Conservation (phyloP, 2,113 vertebrate species). For the Noturus placidus region DNA sequence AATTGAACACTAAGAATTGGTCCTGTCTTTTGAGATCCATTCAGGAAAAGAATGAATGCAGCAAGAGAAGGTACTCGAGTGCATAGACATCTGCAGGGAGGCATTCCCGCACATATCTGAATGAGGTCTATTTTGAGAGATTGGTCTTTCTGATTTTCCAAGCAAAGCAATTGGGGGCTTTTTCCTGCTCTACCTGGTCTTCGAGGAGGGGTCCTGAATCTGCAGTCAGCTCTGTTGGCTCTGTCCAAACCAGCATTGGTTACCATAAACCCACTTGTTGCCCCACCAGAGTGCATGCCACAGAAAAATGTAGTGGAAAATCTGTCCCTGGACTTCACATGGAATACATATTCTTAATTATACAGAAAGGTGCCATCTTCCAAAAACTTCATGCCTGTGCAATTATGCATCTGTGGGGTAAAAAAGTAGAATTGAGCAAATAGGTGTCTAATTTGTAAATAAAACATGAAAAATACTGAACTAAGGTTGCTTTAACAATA, state of each 20-base stretch:
- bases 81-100: conserved; percentile 70
- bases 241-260: conserved; percentile 65
- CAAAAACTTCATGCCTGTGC: conserved; percentile 72
- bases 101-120: conserved; percentile 63
- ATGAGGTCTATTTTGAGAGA: conserved; percentile 69
- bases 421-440: conserved; percentile 40
- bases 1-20: not conserved
- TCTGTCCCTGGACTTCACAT: conserved; percentile 76
- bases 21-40: not conserved
- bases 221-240: conserved; percentile 62
- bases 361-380: conserved; percentile 87
- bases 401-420: conserved; percentile 83
- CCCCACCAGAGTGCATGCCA: conserved; percentile 70
- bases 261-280: conserved; percentile 77
- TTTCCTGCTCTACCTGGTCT: conserved; percentile 65
- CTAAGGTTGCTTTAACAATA: not conserved
- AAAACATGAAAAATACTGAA: not conserved
- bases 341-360: conserved; percentile 72
- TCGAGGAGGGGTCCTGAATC: conserved; percentile 64
- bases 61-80: conserved; percentile 66
- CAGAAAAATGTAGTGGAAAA: conserved; percentile 75
- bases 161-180: conserved; percentile 54
- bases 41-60: conserved; percentile 28
- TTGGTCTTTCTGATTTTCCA: conserved; percentile 55
- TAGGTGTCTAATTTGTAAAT: conserved; percentile 2